Conservation (phyloP, 2,888 invertebrate species). For the Meteorus cinctellus region DNA sequence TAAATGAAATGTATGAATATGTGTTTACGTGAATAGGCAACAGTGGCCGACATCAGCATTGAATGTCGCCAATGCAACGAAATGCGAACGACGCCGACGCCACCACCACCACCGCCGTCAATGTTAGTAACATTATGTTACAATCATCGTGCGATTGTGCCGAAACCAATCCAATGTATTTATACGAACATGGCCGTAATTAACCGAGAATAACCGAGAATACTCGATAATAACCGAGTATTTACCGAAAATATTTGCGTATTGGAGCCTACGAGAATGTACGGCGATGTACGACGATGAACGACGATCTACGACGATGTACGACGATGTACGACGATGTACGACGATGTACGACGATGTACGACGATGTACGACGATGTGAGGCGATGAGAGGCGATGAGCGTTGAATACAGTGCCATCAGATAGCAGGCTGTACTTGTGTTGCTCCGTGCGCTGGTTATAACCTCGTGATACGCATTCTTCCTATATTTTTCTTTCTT, state of each 20-base stretch:
- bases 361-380: too few species aligned
- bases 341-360: too few species aligned
- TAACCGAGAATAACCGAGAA: slow-evolving; percentile 55
- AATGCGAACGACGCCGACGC: not conserved
- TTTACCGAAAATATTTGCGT: slow-evolving; percentile 55
- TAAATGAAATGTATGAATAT: not conserved
- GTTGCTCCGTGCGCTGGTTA: slow-evolving; percentile 62
- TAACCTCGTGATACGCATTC: slow-evolving; percentile 44
- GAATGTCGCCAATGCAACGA: not conserved
- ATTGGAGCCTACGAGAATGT: slow-evolving; percentile 29
- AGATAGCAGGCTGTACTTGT: slow-evolving; percentile 63
- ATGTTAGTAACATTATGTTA: too few species aligned
- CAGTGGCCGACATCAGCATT: not conserved
- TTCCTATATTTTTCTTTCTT: not conserved
- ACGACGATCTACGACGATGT: too few species aligned
- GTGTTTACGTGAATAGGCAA: too few species aligned
- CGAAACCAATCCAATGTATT: not conserved
- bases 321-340: too few species aligned
- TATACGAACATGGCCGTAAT: slow-evolving; percentile 14
- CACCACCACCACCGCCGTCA: not conserved
- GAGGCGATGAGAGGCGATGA: slow-evolving; percentile 52
- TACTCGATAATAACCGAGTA: slow-evolving; percentile 55
- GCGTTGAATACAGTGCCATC: slow-evolving; percentile 67
- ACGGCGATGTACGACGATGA: too few species aligned
- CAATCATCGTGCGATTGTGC: not conserved